Conservation (phyloP, 2,888 invertebrate genomes). For the Eupithecia dodoneata region DNA sequence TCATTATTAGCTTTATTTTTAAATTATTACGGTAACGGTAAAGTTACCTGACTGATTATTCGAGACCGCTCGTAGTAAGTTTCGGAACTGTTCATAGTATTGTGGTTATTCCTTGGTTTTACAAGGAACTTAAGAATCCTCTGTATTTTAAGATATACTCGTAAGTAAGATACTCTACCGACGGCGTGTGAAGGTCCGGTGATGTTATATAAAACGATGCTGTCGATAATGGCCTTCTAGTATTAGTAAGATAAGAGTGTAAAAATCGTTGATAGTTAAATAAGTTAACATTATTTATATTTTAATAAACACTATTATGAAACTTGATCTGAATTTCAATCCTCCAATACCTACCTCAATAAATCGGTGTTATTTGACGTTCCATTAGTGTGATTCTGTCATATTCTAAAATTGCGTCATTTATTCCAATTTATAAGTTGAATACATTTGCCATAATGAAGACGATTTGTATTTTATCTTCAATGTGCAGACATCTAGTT, state of each 20-base stretch:
- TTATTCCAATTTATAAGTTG: conserved; percentile 37
- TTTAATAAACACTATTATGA: conserved; percentile 67
- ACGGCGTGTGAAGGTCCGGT: conserved; percentile 65
- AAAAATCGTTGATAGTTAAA: conserved; percentile 70
- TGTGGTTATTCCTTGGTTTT: conserved; percentile 81
- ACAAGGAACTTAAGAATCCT: conserved; percentile 74
- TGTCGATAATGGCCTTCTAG: conserved; percentile 79
- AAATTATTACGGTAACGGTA: conserved; percentile 75
- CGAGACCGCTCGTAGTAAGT: conserved; percentile 65
- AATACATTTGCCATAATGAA: conserved; percentile 33
- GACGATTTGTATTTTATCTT: conserved; percentile 24
- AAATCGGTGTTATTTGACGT: conserved; percentile 20
- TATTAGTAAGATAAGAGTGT: conserved; percentile 68
- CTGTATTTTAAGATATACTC: conserved; percentile 50
- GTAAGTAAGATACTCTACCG: conserved; percentile 50
- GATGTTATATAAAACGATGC: conserved; percentile 67
- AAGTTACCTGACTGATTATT: conserved; percentile 82
- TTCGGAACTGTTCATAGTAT: conserved; percentile 77
- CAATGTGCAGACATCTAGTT: not conserved
- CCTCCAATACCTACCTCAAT: conserved; percentile 18
- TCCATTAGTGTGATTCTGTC: conserved; percentile 32
- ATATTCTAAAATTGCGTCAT: conserved; percentile 40
- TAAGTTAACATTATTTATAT: conserved; percentile 62
- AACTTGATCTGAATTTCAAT: conserved; percentile 54
- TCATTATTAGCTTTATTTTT: conserved; percentile 70